A percentile compares a stretch with the other conserved stretches of the same genome.
Evolutionary conservation across 2,797 vertebrate species (phyloP).

Genomic region (Cetoscarus ocellatus): DNA sequence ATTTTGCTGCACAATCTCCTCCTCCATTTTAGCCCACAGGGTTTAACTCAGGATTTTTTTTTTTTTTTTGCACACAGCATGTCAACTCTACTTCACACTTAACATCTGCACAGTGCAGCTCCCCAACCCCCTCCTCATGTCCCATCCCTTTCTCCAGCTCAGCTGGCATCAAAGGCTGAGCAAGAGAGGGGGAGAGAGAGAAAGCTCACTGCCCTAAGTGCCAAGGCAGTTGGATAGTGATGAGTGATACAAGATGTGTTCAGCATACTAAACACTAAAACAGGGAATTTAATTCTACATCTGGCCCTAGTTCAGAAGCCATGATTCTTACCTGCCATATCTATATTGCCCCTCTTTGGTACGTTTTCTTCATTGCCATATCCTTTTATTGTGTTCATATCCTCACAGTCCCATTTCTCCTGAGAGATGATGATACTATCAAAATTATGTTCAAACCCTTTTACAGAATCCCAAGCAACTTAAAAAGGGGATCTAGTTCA

Average conservation of each 20-base stretch:
- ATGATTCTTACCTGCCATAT: slow-evolving; percentile 31
- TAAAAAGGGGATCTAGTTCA: too few species aligned
- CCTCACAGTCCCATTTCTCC: not conserved
- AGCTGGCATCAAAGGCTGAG: slow-evolving; percentile 73
- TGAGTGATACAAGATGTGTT: slow-evolving; percentile 72
- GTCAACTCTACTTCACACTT: slow-evolving; percentile 59
- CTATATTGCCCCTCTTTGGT: slow-evolving; percentile 14
- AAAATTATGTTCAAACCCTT: too few species aligned
- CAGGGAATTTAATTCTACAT: slow-evolving; percentile 65
- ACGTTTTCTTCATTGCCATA: not conserved
- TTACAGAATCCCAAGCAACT: too few species aligned
- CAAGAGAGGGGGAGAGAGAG: slow-evolving; percentile 22
- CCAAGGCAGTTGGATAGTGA: slow-evolving; percentile 74
- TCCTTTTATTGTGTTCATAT: not conserved
- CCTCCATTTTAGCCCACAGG: slow-evolving; percentile 26
- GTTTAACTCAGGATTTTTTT: slow-evolving; percentile 56
- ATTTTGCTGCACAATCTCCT: slow-evolving; percentile 27
- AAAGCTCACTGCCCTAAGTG: slow-evolving; percentile 55
- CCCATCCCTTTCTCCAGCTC: slow-evolving; percentile 65
- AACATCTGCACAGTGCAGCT: slow-evolving; percentile 67
- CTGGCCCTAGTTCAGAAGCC: slow-evolving; percentile 62
- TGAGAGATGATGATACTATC: not conserved
- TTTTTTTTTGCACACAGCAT: slow-evolving; percentile 51
- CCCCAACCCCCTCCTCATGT: slow-evolving; percentile 25
- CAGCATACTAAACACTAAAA: slow-evolving; percentile 72